Base-by-base conservation (phyloP, 2,797 vertebrate species). In the Buphagus erythrorhynchus region DNA sequence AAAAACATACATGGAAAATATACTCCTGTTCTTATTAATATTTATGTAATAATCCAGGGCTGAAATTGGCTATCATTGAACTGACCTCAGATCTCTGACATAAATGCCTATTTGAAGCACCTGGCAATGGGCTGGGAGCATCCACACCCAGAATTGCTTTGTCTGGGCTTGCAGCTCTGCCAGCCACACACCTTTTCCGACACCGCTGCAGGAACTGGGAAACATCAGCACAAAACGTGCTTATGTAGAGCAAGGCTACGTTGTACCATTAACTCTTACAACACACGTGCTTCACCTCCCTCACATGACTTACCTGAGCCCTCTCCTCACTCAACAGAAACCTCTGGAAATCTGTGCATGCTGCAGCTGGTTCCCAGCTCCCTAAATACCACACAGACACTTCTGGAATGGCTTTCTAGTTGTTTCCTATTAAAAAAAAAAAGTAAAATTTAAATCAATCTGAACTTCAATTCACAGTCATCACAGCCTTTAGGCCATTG, bases 41-140 rank as follows among this genome's bases (percentile, higher is more conserved):
- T 94, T 96, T 86, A 71, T 71, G 31, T 67, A 68, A 88, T 55
- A 61, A 72, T 31, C 36, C n/a, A 59, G 35, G 62, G n/a, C 82
- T 90, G 93, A 48, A 93, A 93, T 82, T 78, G 69, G 55, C 85
- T 85, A 91, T 94, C 62, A 51, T 71, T 85, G 91, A 86, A 85
- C 61, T 88, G 94, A 97, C 95, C 95, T 92, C 92, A 95, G 86
- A 94, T 92, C 96, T 97, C 78, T 97, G 96, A 94, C 97, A 96
- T 88, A 95, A 95, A 97, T 97, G 93, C 95, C 90, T 91, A 91
- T 90, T 45, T 73, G 90, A 76, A 96, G 94, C 77, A 92, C 49
- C 94, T 93, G 88, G 96, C 95, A 97, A 89, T 36, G 92, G 92
- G 88, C 74, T 89, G 73, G 80, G 84, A 90, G 89, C 86, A 89